phyloP scores from a whole-genome alignment of 2,797 vertebrate species.

The Lycodopsis pacificus region DNA sequence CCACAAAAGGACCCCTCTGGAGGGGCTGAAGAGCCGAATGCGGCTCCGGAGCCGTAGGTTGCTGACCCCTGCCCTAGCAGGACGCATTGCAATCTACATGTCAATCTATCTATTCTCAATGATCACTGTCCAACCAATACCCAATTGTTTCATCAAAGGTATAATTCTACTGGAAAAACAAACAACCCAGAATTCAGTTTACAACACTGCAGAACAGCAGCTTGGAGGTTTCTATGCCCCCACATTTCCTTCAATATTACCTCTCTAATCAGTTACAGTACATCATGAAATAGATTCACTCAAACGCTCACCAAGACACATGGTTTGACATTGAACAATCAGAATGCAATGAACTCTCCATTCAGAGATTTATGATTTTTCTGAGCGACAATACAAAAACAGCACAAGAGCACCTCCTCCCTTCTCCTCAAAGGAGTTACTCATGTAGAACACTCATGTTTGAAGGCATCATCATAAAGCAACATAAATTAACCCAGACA shows the following conservation, averaged over 20 bases:
- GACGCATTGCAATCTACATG: neutral
- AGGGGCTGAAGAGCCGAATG: too few species aligned
- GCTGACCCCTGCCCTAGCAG: neutral
- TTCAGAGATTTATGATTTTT: neutral
- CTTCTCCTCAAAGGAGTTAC: neutral
- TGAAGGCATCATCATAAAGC: neutral
- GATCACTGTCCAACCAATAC: neutral
- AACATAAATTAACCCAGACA: neutral
- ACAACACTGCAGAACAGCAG: neutral
- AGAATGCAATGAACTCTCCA: neutral
- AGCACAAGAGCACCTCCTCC: neutral
- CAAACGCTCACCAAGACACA: neutral
- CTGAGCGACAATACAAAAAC: neutral
- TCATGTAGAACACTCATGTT: neutral
- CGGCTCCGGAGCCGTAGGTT: too few species aligned
- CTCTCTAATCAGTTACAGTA: neutral
- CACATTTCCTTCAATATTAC: neutral
- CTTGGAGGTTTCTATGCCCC: neutral
- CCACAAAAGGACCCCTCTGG: too few species aligned
- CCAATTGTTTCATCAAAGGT: neutral
- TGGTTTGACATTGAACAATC: neutral
- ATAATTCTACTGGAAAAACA: neutral
- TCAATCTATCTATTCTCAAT: neutral
- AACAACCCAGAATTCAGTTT: neutral
- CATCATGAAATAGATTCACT: neutral